Evolutionary conservation across 2,888 invertebrate species (phyloP), one percentile per base, ranked within the genome.

Genomic region (Tholera decimalis): DNA sequence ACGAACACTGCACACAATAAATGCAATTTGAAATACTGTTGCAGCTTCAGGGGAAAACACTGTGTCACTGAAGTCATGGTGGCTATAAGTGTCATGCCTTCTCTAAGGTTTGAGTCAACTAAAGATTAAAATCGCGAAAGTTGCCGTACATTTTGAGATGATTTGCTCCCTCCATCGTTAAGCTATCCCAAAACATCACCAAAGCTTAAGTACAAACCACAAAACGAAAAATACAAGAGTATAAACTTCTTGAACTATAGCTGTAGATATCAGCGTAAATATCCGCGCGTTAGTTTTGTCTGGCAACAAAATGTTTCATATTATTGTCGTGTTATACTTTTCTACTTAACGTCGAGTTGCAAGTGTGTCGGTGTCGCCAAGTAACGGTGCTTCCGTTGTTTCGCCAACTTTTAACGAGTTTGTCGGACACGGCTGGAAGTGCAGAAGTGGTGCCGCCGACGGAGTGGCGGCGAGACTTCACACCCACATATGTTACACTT

Each of bases 371-470:
- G 73, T 75, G 73, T 77, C 73, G 71, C 77, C 83, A 88, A 91
- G 92, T 91, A 89, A 85, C 84, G 83, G 85, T 88, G 90, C 90
- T 91, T 90, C 89, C 91, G 93, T 93, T 94, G 94, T 93, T 92
- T 92, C 90, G 80, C 90, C 87, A 94, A 95, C 91, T 95, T 95
- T 95, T 95, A 95, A 95, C 95, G 95, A 95, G 95, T 95, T 95
- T 94, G 94, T 93, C 88, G 94, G 95, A 93, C 94, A 92, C 86
- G 89, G 85, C 85, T 88, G 83, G 85, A 83, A 87, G 84, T 83
- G 86, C 83, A 83, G 83, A 82, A 85, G 77, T 83, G 88, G 71
- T 84, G 85, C 81, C 87, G 84, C 85, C 83, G 70, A 62, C 73
- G 72, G 50, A 72, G 64, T 54, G 49, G 47, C 85, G 84, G 74